Conservation (phyloP, 2,797 vertebrate genomes). For the Arctocebus calabarensis region DNA sequence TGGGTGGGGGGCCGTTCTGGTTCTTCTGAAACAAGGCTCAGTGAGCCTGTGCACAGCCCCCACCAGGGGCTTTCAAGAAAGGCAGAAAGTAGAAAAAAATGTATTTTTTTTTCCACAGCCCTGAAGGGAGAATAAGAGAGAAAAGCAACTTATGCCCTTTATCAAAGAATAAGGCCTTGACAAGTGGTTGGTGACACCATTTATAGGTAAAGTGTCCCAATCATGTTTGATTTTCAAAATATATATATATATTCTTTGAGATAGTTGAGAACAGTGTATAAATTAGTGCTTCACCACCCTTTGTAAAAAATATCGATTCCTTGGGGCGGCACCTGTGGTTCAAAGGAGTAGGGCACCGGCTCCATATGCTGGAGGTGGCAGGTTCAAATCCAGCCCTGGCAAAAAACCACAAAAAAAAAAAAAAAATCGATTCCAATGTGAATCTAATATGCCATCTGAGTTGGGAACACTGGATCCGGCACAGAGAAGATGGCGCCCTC, state of each 20-base stretch:
- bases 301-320: no score
- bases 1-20: slow-evolving; percentile 78
- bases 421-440: not conserved
- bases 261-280: not conserved
- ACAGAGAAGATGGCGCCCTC: not conserved
- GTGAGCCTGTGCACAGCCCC: slow-evolving; percentile 74
- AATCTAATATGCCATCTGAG: rapidly evolving
- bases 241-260: not conserved
- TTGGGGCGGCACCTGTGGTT: no score
- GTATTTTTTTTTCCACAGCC: not conserved
- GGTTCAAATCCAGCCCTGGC: no score
- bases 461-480: no score
- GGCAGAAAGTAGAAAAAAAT: slow-evolving; percentile 20
- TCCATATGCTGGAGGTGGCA: no score
- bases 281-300: not conserved
- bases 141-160: not conserved
- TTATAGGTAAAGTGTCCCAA: not conserved
- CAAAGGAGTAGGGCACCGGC: no score
- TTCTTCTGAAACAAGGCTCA: slow-evolving; percentile 79
- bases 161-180: not conserved
- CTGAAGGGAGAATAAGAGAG: not conserved
- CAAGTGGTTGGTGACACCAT: not conserved
- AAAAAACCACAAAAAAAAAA: no score
- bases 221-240: not conserved
- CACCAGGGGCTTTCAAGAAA: slow-evolving; percentile 16